Percentiles rank a stretch among this genome's conserved stretches.
phyloP scores from a whole-genome alignment of 2,888 invertebrate genomes.

The Anoncus sp. region DNA sequence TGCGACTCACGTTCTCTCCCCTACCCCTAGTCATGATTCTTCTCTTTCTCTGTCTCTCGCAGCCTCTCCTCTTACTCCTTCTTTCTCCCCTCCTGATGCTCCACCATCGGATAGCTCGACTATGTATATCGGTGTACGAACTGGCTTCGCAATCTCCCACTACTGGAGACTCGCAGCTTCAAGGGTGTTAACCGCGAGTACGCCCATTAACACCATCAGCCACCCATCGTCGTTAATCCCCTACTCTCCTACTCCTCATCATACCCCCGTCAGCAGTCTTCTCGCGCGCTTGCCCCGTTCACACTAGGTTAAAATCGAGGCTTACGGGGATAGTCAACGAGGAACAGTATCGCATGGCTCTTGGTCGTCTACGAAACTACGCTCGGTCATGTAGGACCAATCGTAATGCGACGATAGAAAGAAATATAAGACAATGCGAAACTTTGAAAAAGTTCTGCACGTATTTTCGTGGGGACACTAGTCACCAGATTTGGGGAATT shows the following conservation, averaged over 20 bases:
- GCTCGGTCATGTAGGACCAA: conserved; percentile 29
- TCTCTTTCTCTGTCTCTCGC: conserved; percentile 52
- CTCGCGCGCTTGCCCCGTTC: conserved; percentile 45
- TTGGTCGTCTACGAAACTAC: conserved; percentile 10
- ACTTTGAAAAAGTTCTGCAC: not conserved
- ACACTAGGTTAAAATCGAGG: conserved; percentile 19
- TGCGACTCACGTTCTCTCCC: conserved; percentile 64
- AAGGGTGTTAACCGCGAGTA: conserved; percentile 83
- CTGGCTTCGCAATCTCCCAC: conserved; percentile 62
- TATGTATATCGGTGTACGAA: conserved; percentile 48
- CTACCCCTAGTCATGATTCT: conserved; percentile 43
- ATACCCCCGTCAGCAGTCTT: no score
- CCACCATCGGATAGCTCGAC: conserved; percentile 34
- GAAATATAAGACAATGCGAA: not conserved
- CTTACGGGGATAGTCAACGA: conserved; percentile 12
- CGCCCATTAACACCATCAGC: conserved; percentile 82
- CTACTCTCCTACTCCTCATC: conserved; percentile 28
- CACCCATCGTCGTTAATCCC: conserved; percentile 54
- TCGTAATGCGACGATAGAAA: not conserved
- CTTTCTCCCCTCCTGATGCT: conserved; percentile 46
- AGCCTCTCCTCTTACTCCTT: conserved; percentile 35
- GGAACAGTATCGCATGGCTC: conserved; percentile 22
- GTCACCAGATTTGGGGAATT: no score
- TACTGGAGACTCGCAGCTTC: conserved; percentile 58
- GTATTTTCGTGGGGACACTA: no score